phyloP scores from a whole-genome alignment of 2,113 vertebrate species.

The Leptosomus discolor region DNA sequence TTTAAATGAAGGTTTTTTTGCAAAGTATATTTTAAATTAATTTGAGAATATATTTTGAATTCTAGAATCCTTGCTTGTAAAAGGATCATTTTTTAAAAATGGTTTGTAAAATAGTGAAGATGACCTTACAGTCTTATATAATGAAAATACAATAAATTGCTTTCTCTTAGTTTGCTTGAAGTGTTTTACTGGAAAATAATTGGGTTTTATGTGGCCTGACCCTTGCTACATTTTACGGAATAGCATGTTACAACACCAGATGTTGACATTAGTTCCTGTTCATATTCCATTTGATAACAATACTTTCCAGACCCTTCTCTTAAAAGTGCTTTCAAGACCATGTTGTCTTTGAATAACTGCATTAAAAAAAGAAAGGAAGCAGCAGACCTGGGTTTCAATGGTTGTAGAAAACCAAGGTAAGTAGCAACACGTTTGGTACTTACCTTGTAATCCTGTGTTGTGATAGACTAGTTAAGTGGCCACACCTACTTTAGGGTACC shows the following conservation, averaged over 20 bases:
- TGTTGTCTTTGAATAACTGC: background rate
- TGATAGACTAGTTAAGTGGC: background rate
- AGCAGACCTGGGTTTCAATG: background rate
- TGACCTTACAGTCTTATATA: background rate
- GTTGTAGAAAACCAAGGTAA: background rate
- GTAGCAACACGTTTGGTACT: background rate
- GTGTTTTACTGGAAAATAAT: background rate
- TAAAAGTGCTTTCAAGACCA: background rate
- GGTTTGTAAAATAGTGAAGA: background rate
- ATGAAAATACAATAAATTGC: background rate
- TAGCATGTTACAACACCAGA: background rate
- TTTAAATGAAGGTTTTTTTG: background rate
- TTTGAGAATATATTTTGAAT: conserved; percentile 30
- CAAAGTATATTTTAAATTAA: conserved; percentile 11
- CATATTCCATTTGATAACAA: background rate
- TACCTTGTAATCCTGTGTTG: background rate
- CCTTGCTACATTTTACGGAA: background rate
- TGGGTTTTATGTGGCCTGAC: background rate
- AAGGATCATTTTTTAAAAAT: background rate
- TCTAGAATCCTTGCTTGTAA: conserved; percentile 24
- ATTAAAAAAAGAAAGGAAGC: background rate
- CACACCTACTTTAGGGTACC: background rate
- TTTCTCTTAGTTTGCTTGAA: background rate
- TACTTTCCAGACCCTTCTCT: background rate
- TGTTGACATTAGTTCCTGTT: background rate